Percentiles rank a stretch among this genome's conserved stretches.
Conservation (phyloP, 2,888 invertebrate genomes). For the Tetragnatha montana region DNA sequence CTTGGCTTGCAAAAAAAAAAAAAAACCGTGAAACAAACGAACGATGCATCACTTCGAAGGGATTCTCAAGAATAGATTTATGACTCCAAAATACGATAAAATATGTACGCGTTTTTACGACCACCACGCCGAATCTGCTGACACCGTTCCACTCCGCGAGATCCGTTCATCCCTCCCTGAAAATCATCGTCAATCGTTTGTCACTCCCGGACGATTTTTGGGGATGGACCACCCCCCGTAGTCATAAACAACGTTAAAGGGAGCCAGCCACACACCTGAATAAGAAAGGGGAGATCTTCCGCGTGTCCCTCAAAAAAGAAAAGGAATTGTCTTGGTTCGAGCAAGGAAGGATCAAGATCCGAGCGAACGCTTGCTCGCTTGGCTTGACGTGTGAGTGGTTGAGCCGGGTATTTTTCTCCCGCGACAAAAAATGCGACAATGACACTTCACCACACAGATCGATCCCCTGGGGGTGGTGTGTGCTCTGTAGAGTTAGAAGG, state of each 20-base stretch:
- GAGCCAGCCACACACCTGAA: background rate
- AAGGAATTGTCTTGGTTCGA: background rate
- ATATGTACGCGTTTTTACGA: background rate
- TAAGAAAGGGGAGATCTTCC: background rate
- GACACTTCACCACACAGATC: slow-evolving; percentile 4
- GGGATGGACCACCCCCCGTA: slow-evolving; percentile 16
- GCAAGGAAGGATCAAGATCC: background rate
- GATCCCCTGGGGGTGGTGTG: too few species aligned
- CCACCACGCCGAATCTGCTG: background rate
- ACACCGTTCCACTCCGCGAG: background rate
- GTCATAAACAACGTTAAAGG: slow-evolving; percentile 25
- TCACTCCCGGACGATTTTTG: background rate
- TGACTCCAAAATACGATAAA: background rate
- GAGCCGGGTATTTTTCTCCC: slow-evolving; percentile 19
- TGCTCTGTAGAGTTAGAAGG: too few species aligned
- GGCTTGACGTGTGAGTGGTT: slow-evolving; percentile 46
- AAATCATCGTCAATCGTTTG: background rate
- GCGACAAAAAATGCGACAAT: background rate
- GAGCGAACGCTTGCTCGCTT: slow-evolving; percentile 21
- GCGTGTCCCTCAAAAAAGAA: background rate
- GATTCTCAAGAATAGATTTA: too few species aligned
- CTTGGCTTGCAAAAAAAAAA: too few species aligned
- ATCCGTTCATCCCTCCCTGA: background rate
- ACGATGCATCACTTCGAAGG: too few species aligned
- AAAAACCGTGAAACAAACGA: too few species aligned